phyloP scores from a whole-genome alignment of 2,797 vertebrate species.

The Benthosema pterotum region DNA sequence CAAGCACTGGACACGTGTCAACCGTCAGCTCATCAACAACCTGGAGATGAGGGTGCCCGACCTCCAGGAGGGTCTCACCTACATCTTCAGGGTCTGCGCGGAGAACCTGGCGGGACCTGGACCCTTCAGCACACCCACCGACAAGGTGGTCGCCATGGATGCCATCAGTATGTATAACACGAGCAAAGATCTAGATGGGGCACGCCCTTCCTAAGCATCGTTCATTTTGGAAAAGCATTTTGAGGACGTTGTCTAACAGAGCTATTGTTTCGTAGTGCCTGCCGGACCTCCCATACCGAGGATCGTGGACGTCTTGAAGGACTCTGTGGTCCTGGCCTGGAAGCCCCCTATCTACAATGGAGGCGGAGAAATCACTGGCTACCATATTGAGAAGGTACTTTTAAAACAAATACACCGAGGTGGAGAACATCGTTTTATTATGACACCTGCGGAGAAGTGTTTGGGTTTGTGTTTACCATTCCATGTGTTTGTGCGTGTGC shows the following conservation, averaged over 20 bases:
- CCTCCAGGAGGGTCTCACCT: constrained; percentile 93
- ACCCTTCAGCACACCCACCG: constrained; percentile 94
- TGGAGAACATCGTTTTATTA: no score
- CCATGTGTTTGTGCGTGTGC: background rate
- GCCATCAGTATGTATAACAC: constrained; percentile 89
- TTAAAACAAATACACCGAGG: no score
- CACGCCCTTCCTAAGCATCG: no score
- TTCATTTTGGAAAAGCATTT: no score
- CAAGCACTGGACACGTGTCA: constrained; percentile 96
- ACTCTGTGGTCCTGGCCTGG: constrained; percentile 91
- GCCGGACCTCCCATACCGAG: constrained; percentile 92
- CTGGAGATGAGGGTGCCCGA: constrained; percentile 87
- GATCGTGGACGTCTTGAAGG: constrained; percentile 89
- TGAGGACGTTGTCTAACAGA: background rate
- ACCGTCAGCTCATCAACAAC: constrained; percentile 86
- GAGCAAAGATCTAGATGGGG: no score
- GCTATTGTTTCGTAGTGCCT: constrained; percentile 74
- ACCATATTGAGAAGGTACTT: constrained; percentile 90
- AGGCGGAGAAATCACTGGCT: constrained; percentile 95
- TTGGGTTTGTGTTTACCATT: no score
- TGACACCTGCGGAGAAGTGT: no score
- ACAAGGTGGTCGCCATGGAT: constrained; percentile 89
- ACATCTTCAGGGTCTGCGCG: constrained; percentile 96
- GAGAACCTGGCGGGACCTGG: constrained; percentile 97
- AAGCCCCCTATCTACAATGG: constrained; percentile 92